Percentiles rank a stretch among this genome's conserved stretches.
Conservation (phyloP, 2,797 vertebrate species). For the Siniperca undulata region DNA sequence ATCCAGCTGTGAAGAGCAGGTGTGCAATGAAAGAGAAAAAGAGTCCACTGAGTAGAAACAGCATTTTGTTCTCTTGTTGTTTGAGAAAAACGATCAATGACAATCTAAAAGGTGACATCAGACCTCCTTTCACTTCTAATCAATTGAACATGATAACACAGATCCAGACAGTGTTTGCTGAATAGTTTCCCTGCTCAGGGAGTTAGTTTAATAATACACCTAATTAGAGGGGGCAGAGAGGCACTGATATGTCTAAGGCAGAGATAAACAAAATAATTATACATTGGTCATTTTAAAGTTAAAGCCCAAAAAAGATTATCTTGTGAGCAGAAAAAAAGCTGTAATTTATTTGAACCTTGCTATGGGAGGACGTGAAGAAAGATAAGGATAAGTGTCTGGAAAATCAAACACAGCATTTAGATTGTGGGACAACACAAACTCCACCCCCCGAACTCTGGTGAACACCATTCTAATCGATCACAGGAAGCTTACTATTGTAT, state of each 20-base stretch:
- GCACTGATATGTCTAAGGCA: conserved; percentile 43
- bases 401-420: conserved; percentile 21
- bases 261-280: conserved; percentile 57
- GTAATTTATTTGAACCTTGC: conserved; percentile 41
- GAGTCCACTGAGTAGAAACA: conserved; percentile 40
- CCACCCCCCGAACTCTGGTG: too few relatives aligned
- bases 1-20: conserved; percentile 46
- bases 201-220: conserved; percentile 59
- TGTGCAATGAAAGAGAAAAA: conserved; percentile 40
- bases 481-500: too few relatives aligned
- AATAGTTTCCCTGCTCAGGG: conserved; percentile 48
- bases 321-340: conserved; percentile 1
- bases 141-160: conserved; percentile 65
- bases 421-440: neutral
- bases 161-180: conserved; percentile 46
- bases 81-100: conserved; percentile 63
- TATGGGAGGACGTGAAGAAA: conserved; percentile 21
- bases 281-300: conserved; percentile 43
- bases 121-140: conserved; percentile 62
- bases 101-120: conserved; percentile 66
- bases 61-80: conserved; percentile 58
- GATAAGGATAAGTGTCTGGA: conserved; percentile 34
- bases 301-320: conserved; percentile 31
- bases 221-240: conserved; percentile 60
- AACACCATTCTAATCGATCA: too few relatives aligned